Evolutionary conservation across 2,888 invertebrate species (phyloP).

Genomic region (Leucania comma): DNA sequence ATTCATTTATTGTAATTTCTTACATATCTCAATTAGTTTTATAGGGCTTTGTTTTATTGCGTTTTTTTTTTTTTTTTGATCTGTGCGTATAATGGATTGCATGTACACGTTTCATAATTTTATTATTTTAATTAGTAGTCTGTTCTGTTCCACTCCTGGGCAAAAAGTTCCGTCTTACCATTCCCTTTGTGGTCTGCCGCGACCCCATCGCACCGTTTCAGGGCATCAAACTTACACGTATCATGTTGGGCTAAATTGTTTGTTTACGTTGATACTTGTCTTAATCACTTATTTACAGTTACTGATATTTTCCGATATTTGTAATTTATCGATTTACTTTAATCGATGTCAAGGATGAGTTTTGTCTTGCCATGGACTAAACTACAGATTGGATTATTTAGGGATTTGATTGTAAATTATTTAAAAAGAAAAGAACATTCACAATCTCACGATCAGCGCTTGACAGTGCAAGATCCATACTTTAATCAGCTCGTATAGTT

Average conservation of each 20-base stretch:
- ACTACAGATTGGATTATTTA: background rate
- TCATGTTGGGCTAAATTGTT: too few species aligned
- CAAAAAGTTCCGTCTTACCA: too few species aligned
- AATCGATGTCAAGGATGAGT: background rate
- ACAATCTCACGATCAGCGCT: background rate
- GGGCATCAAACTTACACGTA: too few species aligned
- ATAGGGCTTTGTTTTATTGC: constrained; percentile 10
- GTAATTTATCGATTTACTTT: background rate
- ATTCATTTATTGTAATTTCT: constrained; percentile 44
- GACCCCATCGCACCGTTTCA: too few species aligned
- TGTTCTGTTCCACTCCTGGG: too few species aligned
- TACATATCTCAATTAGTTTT: constrained; percentile 27
- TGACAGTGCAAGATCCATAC: background rate
- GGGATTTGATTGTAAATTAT: background rate
- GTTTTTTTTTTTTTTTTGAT: background rate
- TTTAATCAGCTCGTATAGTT: background rate
- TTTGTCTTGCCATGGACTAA: too few species aligned
- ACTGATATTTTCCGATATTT: background rate
- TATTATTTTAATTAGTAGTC: too few species aligned
- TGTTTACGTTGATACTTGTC: too few species aligned
- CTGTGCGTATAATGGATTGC: background rate
- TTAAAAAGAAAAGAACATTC: background rate
- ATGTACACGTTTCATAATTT: too few species aligned
- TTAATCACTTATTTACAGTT: background rate
- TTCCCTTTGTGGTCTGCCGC: too few species aligned